Conservation (phyloP, 2,113 vertebrate species). For the Budorcas taxicolor region DNA sequence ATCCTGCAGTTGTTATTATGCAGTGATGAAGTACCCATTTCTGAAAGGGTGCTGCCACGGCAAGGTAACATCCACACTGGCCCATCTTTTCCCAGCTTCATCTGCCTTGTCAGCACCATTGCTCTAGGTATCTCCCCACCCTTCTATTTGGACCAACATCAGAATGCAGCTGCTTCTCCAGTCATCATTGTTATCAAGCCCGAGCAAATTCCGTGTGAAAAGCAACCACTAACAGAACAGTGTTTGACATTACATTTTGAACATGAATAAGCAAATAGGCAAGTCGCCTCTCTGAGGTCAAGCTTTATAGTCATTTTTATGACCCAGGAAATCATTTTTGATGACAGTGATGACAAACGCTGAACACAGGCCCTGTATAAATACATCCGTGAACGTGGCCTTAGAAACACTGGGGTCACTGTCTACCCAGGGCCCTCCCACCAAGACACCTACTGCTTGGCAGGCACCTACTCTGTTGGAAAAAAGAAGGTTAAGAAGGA, state of each 20-base stretch:
- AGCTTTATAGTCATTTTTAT: constrained; percentile 75
- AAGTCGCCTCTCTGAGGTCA: constrained; percentile 81
- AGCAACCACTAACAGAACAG: constrained; percentile 80
- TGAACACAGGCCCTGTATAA: constrained; percentile 69
- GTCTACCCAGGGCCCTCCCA: neutral
- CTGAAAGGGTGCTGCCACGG: constrained; percentile 45
- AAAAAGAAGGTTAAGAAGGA: neutral
- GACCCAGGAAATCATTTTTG: constrained; percentile 77
- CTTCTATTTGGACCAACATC: constrained; percentile 79
- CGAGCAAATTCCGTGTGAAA: constrained; percentile 80
- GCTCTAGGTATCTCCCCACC: constrained; percentile 57
- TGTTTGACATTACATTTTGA: constrained; percentile 81
- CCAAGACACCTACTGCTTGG: neutral
- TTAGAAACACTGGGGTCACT: constrained; percentile 53
- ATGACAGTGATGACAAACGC: constrained; percentile 75
- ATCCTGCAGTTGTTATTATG: neutral
- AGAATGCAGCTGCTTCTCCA: constrained; percentile 75
- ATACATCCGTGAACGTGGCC: constrained; percentile 60
- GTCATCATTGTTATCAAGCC: constrained; percentile 76
- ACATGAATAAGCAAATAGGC: constrained; percentile 81
- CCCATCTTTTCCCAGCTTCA: constrained; percentile 71
- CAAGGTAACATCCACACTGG: constrained; percentile 59
- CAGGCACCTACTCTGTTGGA: neutral
- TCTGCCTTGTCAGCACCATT: constrained; percentile 79
- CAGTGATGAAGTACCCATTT: neutral